These are phyloP conservation scores for Mus pahari DNA, from an alignment of 2,113 vertebrate species.

Conservation along the genomic window DNA sequence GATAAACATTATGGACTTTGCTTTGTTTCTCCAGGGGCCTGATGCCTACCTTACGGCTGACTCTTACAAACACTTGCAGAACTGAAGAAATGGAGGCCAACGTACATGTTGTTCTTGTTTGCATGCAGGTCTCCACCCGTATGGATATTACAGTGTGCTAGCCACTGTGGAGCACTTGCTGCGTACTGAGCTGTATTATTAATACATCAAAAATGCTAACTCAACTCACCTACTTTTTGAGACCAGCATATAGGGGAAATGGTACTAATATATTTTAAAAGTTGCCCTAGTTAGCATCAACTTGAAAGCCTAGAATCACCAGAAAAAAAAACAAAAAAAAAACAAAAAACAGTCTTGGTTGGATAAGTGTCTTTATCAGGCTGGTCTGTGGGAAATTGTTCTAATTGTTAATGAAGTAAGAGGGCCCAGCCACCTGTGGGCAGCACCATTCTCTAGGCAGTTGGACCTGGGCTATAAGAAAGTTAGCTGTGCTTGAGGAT, in stretches of 20 bases:
- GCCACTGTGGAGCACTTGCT: neutral
- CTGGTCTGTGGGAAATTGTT: neutral
- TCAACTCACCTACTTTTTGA: neutral
- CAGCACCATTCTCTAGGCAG: neutral
- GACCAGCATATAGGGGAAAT: neutral
- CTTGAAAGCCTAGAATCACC: neutral
- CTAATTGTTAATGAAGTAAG: neutral
- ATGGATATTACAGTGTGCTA: neutral
- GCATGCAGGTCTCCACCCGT: rapidly evolving
- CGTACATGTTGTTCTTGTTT: neutral
- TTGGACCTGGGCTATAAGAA: neutral
- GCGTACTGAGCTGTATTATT: neutral
- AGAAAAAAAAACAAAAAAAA: no score
- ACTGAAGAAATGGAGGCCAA: neutral
- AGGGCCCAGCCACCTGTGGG: neutral
- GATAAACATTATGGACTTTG: no score
- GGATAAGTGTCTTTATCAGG: neutral
- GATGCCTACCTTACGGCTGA: neutral
- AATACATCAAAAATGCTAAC: neutral
- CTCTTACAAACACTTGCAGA: neutral
- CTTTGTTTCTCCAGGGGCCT: neutral
- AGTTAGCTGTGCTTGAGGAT: neutral
- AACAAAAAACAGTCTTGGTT: neutral
- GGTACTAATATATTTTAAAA: neutral
- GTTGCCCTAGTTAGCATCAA: neutral